Base-by-base conservation (phyloP, 1,140 invertebrate species). In the Lepidurus packardi region DNA sequence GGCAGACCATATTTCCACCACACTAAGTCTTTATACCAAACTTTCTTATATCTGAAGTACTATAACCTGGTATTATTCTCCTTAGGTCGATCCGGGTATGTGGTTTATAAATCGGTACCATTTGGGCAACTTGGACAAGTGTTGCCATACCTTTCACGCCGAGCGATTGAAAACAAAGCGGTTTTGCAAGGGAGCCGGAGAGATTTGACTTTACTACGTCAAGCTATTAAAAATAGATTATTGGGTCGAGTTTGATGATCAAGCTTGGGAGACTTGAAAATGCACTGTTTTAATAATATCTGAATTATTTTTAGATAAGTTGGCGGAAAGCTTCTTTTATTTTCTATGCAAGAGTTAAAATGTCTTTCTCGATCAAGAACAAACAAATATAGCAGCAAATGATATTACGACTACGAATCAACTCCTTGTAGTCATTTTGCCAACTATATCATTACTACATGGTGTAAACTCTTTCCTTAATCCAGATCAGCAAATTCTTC, bases 81-180 rank as follows among this genome's bases (percentile, higher is more conserved):
- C 81, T 21, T 81, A 89, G 88, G 86, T 75, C 82, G 85, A 34
- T 82, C 84, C 25, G 87, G 87, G 21, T 88, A 87, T 81, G 83
- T 84, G 11, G 88, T 89, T 3, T 89, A 89, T 83, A 89, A 89
- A 81, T 89, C 88, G 76, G 87, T 88, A 6, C 88, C 88, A 7
- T 88, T 86, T 80, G 88, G 88, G n/a, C 84, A 84, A 8, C 83
- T 89, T 43, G 83, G 83, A 42, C 85, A 87, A 77, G 87, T 89
- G 4, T 77, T 88, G 34, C 87, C 88, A 0, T 89, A 89, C 77
- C 81, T 89, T 73, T 85, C 86, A 25, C 81, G 88, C 34, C 78
- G 88, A 43, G 88, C 87, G 9, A 83, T 83, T 16, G 88, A 89
- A 82, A 89, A 89, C 80, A 81, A 84, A 65, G 84, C 86, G 7